Evolutionary conservation across 2,797 vertebrate genomes (phyloP).

Genomic region (Oryzias dopingdopingensis): DNA sequence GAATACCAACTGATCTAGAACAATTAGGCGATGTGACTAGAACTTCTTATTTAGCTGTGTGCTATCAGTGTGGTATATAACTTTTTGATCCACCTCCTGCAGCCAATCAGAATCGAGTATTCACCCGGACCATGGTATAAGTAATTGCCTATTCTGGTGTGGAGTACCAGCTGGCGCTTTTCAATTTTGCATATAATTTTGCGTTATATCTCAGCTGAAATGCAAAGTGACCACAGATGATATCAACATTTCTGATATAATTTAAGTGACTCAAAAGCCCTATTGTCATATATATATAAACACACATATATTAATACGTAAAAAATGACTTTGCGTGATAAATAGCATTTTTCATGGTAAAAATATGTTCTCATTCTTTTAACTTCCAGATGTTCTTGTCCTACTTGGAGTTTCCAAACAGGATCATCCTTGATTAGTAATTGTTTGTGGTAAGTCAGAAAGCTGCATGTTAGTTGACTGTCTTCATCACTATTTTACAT

Average conservation of each 20-base stretch:
- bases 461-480: not conserved
- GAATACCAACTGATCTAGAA: too few relatives aligned
- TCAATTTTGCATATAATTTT: conserved; percentile 19
- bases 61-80: too few relatives aligned
- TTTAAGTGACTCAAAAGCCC: conserved; percentile 48
- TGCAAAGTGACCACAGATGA: conserved; percentile 38
- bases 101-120: too few relatives aligned
- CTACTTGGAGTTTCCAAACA: conserved; percentile 53
- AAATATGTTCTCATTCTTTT: conserved; percentile 27
- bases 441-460: conserved; percentile 61
- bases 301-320: too few relatives aligned
- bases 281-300: conserved; percentile 35
- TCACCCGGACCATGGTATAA: too few relatives aligned
- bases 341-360: conserved; percentile 20
- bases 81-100: too few relatives aligned
- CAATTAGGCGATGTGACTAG: too few relatives aligned
- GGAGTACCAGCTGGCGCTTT: too few relatives aligned
- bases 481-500: too few relatives aligned
- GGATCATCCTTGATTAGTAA: conserved; percentile 43
- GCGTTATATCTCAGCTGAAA: conserved; percentile 42
- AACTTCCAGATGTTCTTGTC: conserved; percentile 73
- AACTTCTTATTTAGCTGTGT: too few relatives aligned
- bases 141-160: too few relatives aligned
- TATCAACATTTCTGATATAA: too few relatives aligned
- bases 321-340: conserved; percentile 36